Conservation (phyloP, 1,140 invertebrate genomes). For the Temnothorax nylanderi region DNA sequence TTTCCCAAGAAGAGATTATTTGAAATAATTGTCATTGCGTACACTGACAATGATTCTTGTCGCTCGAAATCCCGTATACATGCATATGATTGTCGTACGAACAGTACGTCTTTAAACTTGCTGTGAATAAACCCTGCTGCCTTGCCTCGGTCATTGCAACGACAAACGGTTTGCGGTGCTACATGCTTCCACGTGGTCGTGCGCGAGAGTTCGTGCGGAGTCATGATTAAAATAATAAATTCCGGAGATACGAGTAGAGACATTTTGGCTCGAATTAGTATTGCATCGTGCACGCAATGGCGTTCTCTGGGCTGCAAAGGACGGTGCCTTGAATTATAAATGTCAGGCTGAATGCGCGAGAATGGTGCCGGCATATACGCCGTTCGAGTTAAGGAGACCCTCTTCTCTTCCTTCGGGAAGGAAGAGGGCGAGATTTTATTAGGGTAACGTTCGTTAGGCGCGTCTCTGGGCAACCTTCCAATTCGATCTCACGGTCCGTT, state of each 20-base stretch:
- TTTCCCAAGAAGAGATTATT: not conserved
- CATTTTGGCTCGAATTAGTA: conserved; percentile 72
- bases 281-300: conserved; percentile 1
- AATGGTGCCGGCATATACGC: not conserved
- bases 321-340: conserved; percentile 69
- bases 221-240: conserved; percentile 81
- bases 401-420: not conserved
- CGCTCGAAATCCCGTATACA: not conserved
- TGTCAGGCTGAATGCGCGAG: not conserved
- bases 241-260: conserved; percentile 50
- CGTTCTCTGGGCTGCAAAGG: conserved; percentile 40
- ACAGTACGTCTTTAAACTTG: not conserved
- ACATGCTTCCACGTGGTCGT: conserved; percentile 22
- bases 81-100: not conserved
- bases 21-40: not conserved
- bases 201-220: not conserved
- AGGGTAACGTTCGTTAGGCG: conserved; percentile 44
- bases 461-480: conserved; percentile 63
- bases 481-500: conserved; percentile 69
- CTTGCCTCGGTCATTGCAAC: conserved; percentile 20
- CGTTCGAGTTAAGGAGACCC: conserved; percentile 39
- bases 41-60: not conserved
- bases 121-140: conserved; percentile 27
- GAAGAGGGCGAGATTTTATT: conserved; percentile 47
- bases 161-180: conserved; percentile 66